These are phyloP conservation scores for Rosalia funebris DNA, from an alignment of 2,888 invertebrate genomes.

Conservation along the genomic window DNA sequence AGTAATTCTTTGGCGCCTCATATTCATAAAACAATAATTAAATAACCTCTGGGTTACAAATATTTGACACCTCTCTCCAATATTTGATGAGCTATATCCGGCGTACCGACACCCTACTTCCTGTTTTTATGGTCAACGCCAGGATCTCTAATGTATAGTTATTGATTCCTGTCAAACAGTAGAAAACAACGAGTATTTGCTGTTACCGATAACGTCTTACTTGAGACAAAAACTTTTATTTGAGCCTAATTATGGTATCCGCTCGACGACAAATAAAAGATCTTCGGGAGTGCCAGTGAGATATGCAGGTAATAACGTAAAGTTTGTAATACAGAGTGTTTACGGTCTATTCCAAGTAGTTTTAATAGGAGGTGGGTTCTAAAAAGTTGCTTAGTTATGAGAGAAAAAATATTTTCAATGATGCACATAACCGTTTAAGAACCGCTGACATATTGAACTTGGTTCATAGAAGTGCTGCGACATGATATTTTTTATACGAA, in stretches of 20 bases:
- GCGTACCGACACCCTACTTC: slow-evolving; percentile 24
- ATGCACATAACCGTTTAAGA: too few species aligned
- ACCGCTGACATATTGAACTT: too few species aligned
- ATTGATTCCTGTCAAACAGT: slow-evolving; percentile 25
- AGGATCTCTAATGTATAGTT: slow-evolving; percentile 12
- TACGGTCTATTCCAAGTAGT: too few species aligned
- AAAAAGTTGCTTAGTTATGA: too few species aligned
- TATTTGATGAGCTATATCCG: slow-evolving; percentile 30
- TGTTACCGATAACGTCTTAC: slow-evolving; percentile 2
- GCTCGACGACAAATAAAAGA: too few species aligned
- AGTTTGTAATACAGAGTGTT: too few species aligned
- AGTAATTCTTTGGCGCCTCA: slow-evolving; percentile 18
- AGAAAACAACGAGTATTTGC: slow-evolving; percentile 8
- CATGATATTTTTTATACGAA: too few species aligned
- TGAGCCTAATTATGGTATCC: slow-evolving; percentile 4
- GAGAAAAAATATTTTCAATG: too few species aligned
- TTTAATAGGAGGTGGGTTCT: too few species aligned
- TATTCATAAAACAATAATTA: slow-evolving; percentile 18
- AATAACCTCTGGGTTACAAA: slow-evolving; percentile 19
- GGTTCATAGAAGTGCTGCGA: too few species aligned
- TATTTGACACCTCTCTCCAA: slow-evolving; percentile 26
- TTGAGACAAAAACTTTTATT: slow-evolving; percentile 1
- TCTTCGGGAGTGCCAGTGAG: too few species aligned
- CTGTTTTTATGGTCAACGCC: slow-evolving; percentile 23
- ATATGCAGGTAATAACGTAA: too few species aligned